Evolutionary conservation across 2,113 vertebrate genomes (phyloP).

Genomic region (Erythrocercus mccallii): DNA sequence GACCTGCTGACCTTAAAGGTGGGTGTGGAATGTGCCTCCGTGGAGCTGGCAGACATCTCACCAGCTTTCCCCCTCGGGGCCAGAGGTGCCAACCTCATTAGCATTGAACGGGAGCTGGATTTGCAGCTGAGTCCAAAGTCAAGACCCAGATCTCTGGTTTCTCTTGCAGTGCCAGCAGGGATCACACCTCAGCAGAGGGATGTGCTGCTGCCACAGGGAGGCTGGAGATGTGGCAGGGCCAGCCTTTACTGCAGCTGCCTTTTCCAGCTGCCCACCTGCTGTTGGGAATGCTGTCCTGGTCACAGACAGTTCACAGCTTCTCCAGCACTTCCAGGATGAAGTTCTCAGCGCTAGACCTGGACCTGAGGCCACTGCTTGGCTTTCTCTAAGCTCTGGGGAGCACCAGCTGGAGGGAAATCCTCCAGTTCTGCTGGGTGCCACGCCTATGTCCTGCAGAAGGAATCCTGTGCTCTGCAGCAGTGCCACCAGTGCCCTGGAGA

Average conservation of each 20-base stretch:
- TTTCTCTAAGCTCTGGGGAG: background rate
- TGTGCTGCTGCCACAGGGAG: background rate
- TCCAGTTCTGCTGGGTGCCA: background rate
- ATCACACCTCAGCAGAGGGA: background rate
- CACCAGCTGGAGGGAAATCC: background rate
- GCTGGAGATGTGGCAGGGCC: background rate
- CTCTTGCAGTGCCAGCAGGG: background rate
- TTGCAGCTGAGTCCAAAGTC: background rate
- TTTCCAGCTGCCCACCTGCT: background rate
- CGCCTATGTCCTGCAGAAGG: background rate
- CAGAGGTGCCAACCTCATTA: background rate
- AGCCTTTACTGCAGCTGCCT: background rate
- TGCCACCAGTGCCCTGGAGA: background rate
- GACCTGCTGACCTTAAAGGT: background rate
- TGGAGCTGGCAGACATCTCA: background rate
- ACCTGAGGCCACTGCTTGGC: background rate
- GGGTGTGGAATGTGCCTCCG: background rate
- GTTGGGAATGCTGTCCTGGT: background rate
- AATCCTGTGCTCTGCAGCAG: background rate
- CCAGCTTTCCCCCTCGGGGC: background rate
- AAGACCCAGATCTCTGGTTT: background rate
- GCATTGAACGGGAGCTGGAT: background rate
- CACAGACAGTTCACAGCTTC: background rate
- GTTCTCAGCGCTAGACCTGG: background rate
- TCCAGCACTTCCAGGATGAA: background rate